phyloP scores from a whole-genome alignment of 2,797 vertebrate genomes.

The Sebastes hopkinsi region DNA sequence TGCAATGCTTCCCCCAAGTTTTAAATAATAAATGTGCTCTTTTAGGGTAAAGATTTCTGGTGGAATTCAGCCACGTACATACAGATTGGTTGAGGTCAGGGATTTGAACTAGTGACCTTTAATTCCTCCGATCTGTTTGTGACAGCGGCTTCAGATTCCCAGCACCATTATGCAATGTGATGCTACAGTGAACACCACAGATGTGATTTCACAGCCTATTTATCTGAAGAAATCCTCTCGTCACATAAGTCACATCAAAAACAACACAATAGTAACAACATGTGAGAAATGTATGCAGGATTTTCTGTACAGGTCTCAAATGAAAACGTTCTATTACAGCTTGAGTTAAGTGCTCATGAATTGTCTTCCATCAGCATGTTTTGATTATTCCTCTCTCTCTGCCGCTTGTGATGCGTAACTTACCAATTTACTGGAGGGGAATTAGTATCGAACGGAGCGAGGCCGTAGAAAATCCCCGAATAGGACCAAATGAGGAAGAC shows the following conservation, averaged over 20 bases:
- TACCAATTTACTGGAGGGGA: conserved; percentile 26
- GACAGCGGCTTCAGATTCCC: conserved; percentile 17
- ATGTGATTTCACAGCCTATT: conserved; percentile 24
- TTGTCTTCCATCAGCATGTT: background rate
- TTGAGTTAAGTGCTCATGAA: background rate
- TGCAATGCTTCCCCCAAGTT: background rate
- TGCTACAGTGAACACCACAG: background rate
- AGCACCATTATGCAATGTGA: background rate
- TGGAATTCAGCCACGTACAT: background rate
- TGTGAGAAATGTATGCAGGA: background rate
- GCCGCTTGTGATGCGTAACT: conserved; percentile 24
- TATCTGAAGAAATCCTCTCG: conserved; percentile 10
- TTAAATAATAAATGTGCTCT: conserved; percentile 31
- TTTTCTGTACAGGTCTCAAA: conserved; percentile 1
- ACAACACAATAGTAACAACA: background rate
- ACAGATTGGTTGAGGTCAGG: conserved; percentile 25
- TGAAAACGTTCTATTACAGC: background rate
- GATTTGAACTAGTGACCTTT: conserved; percentile 45
- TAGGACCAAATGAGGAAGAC: conserved; percentile 19
- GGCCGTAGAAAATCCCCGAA: conserved; percentile 25
- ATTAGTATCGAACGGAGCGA: conserved; percentile 38
- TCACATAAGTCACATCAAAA: background rate
- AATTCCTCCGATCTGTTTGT: background rate
- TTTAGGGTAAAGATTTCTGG: background rate
- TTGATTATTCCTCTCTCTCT: conserved; percentile 6